Base-by-base conservation (phyloP, 2,888 invertebrate species). In the Zeuzera pyrina region DNA sequence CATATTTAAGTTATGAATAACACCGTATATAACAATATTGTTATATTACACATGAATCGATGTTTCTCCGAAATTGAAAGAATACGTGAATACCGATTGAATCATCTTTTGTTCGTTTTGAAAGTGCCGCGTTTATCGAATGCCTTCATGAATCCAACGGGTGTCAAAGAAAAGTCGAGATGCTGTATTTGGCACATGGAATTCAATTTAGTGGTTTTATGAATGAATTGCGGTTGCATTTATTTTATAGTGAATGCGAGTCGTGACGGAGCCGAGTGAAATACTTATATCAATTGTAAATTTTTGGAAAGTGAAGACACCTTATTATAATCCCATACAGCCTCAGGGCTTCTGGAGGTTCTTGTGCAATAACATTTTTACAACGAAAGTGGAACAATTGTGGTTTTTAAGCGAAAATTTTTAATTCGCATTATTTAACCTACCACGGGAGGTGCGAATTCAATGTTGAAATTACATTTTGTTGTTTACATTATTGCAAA, bases 51-150 rank as follows among this genome's bases (percentile, higher is more conserved):
- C n/a, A n/a, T n/a, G n/a, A n/a, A n/a, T n/a, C n/a, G n/a, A n/a
- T n/a, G n/a, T n/a, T n/a, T n/a, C n/a, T n/a, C n/a, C n/a, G n/a
- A n/a, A n/a, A n/a, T n/a, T n/a, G n/a, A n/a, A n/a, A n/a, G n/a
- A n/a, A n/a, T n/a, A n/a, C n/a, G n/a, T n/a, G 5, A 11, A 8
- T 10, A 58, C 51, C 49, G 57, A 59, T 53, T 51, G 59, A 57
- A 54, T 47, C 49, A 42, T 51, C 63, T 53, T 68, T 74, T 72
- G 69, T 69, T 49, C 46, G 35, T 55, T 58, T 45, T 33, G 30
- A 34, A 33, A 40, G 24, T 38, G 34, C 29, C 41, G 25, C 42
- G 45, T 45, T 46, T 41, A 45, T 48, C 41, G 35, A 40, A 30
- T 22, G 32, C 37, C 36, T 42, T 41, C 25, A 25, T 12, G 12